Conservation (phyloP, 1,140 invertebrate genomes). For the Linepithema humile region DNA sequence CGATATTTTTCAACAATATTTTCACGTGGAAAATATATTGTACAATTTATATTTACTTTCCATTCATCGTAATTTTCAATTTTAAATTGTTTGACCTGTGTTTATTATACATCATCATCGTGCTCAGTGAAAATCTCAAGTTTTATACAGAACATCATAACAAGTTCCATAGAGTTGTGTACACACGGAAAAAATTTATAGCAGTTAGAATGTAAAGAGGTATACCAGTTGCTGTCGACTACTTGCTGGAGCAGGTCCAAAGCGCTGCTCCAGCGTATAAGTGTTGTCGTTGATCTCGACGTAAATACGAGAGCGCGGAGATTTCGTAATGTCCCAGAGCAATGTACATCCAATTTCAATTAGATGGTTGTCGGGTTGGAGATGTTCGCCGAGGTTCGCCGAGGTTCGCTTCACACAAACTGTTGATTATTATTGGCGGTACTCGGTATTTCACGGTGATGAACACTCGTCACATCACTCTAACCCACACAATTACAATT, state of each 20-base stretch:
- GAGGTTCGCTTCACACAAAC: conserved; percentile 25
- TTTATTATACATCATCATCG: neutral
- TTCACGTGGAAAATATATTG: neutral
- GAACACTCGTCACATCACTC: neutral
- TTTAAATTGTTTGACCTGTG: neutral
- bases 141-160: neutral
- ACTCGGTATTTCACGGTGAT: conserved; percentile 11
- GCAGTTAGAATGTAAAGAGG: neutral
- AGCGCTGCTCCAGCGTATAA: neutral
- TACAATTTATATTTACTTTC: neutral
- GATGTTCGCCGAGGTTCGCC: neutral
- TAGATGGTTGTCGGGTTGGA: neutral
- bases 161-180: too few relatives aligned
- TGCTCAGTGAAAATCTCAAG: neutral
- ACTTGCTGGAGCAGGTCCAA: neutral
- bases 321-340: neutral
- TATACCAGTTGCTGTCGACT: neutral
- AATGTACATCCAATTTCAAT: conserved; percentile 48
- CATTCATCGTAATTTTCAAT: neutral
- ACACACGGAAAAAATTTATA: neutral
- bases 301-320: neutral
- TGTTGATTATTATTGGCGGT: conserved; percentile 41
- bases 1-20: conserved; percentile 8
- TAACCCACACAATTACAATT: neutral
- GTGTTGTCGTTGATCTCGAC: neutral